Evolutionary conservation across 2,888 invertebrate genomes (phyloP).

Genomic region (Stenoptilia bipunctidactyla): DNA sequence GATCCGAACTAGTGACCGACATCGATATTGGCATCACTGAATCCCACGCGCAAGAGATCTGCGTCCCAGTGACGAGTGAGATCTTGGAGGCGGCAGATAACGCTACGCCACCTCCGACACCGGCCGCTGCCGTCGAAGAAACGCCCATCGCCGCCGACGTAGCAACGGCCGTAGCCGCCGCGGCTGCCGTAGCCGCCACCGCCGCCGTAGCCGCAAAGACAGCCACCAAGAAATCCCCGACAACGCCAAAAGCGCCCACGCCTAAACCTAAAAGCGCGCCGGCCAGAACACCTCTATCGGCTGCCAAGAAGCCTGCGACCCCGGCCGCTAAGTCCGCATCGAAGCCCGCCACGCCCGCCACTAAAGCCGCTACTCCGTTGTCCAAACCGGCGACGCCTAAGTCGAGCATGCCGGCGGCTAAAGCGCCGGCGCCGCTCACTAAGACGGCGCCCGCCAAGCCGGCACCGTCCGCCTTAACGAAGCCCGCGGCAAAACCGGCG

Average conservation of each 20-base stretch:
- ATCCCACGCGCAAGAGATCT: constrained; percentile 59
- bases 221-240: constrained; percentile 22
- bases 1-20: constrained; percentile 47
- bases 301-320: constrained; percentile 23
- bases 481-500: constrained; percentile 40
- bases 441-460: constrained; percentile 11
- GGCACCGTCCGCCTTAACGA: constrained; percentile 11
- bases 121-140: constrained; percentile 23
- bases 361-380: constrained; percentile 22
- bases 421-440: constrained; percentile 11
- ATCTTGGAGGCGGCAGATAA: constrained; percentile 40
- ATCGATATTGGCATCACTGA: constrained; percentile 51
- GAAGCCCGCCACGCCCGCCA: constrained; percentile 20
- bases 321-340: constrained; percentile 19
- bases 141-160: constrained; percentile 24
- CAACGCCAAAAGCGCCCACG: constrained; percentile 29
- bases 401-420: constrained; percentile 8
- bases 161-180: constrained; percentile 28
- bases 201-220: constrained; percentile 21
- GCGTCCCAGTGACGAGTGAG: constrained; percentile 52
- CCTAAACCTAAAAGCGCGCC: constrained; percentile 23
- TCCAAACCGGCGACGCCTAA: constrained; percentile 15
- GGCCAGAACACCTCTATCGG: constrained; percentile 21
- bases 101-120: constrained; percentile 21
- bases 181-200: constrained; percentile 21